Base-by-base conservation (phyloP, 1,140 invertebrate species). In the Halotydeus destructor region DNA sequence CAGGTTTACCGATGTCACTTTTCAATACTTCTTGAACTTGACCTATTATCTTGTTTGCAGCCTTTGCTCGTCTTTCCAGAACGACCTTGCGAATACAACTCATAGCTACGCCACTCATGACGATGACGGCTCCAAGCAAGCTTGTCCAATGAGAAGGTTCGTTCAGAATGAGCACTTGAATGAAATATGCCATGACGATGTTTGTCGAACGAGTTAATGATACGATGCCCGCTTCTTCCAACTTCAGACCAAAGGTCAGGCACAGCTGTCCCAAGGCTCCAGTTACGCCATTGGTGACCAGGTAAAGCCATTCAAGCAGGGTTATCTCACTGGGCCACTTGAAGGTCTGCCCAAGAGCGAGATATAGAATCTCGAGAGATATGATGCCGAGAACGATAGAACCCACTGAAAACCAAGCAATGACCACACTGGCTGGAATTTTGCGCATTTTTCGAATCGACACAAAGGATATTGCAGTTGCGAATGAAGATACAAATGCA, bases 171-270 rank as follows among this genome's bases (percentile, higher is more conserved):
- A 45, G 24, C 1, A 49, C 49, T 57, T 86, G 79, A 78, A 80
- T 85, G 40, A 84, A 66, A 55, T 86, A 86, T 12, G 81, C 80
- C 60, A 85, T 82, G 0, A 85, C 77, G 45, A 88, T 84, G 57
- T 85, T 80, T 22, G 76, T 75, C 30, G 80, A 80, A 16, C 81
- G 66, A 12, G 79, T 79, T 43, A 88, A 80, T 1, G 82, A 75
- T 1, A 86, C 78, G 14, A 80, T 78, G 9, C 80, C 80, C 3
- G 81, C 82, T 57, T 84, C 76, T 58, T 88, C 82, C 52, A 82
- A 66, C 60, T 85, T 78, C 36, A 85, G 60, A 4, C 82, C 78
- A 51, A 83, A 64, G 4, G 81, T 84, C 5, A 85, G 57, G 21
- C 84, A 62, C 38, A 86, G 82, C 60, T 86, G 82, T 2, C 80